Conservation (phyloP, 1,140 invertebrate genomes). For the Ceratitis capitata region DNA sequence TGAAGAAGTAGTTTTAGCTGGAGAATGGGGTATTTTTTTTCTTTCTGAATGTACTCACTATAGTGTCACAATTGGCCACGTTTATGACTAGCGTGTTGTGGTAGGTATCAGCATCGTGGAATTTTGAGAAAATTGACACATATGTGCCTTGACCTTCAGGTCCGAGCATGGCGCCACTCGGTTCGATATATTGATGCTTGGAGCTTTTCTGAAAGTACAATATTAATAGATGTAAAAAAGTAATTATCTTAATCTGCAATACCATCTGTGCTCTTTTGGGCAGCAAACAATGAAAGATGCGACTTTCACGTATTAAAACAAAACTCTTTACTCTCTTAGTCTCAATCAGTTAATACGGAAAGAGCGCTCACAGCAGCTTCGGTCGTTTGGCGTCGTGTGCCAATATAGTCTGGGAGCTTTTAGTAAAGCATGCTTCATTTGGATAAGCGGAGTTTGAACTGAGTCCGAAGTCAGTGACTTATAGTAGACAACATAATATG, state of each 20-base stretch:
- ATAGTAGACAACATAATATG: too few species aligned
- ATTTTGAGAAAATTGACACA: slow-evolving; percentile 50
- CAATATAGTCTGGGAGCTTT: too few species aligned
- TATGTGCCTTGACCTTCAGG: slow-evolving; percentile 56
- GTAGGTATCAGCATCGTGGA: slow-evolving; percentile 56
- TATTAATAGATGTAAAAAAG: neutral
- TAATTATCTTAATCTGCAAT: neutral
- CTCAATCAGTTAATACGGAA: neutral
- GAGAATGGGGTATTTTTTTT: neutral
- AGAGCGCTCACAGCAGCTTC: too few species aligned
- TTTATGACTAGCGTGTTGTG: slow-evolving; percentile 52
- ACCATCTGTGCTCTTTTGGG: too few species aligned
- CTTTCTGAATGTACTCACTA: too few species aligned
- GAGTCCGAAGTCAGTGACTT: too few species aligned
- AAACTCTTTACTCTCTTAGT: neutral
- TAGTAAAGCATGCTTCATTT: too few species aligned
- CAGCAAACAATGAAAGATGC: neutral
- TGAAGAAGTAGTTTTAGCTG: neutral
- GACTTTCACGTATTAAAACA: neutral
- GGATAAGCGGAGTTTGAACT: too few species aligned
- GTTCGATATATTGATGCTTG: slow-evolving; percentile 48
- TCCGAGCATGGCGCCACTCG: slow-evolving; percentile 47
- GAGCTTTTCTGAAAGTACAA: slow-evolving; percentile 47
- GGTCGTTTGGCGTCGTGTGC: too few species aligned
- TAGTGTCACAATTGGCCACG: slow-evolving; percentile 42